Base-by-base conservation (phyloP, 2,888 invertebrate species). In the Pollenia griseotomentosa region DNA sequence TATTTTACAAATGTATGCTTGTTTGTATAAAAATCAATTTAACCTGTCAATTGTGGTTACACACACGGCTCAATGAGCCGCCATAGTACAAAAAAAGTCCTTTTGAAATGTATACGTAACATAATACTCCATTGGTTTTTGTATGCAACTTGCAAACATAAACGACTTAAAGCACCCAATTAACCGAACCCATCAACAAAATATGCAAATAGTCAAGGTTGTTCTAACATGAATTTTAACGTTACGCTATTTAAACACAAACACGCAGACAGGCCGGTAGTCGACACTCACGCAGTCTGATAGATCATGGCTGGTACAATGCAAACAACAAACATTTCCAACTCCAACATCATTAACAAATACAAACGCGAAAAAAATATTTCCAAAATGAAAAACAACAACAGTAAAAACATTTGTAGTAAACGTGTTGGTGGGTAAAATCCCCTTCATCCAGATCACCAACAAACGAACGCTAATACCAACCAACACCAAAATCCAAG, bases 191-290 rank as follows among this genome's bases (percentile, higher is more conserved):
- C 77, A 48, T 71, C 61, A 51, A 68, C 66, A 42, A 65, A 53
- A 80, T 85, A 57, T 75, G n/a, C 79, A 65, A 73, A 70, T 85
- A 78, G 70, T 74, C 70, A 74, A 87, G 85, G 75, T 83, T 83
- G 57, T 63, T 51, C 16, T 19, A 63, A 44, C 68, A 66, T 44
- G 42, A 48, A 66, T 74, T 79, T 81, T 46, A 48, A 14, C 66
- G 86, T 77, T 77, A 88, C 65, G 89, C 79, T 80, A 44, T 82
- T 79, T 85, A 85, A 85, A 83, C 85, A 70, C 44, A 66, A 79
- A 57, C 75, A 82, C 33, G 23, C 66, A 85, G 48, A 33, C 51
- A 83, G 65, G 59, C 57, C 10, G 11, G 23, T 12, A 55, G 14
- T 57, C 55, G 16, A 55, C 40, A 77, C 12, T 57, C 44, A 61